A percentile compares a stretch with the other conserved stretches of the same genome.
Conservation (phyloP, 53 echinoderm and acorn worm genomes). For the Henricia sp. region DNA sequence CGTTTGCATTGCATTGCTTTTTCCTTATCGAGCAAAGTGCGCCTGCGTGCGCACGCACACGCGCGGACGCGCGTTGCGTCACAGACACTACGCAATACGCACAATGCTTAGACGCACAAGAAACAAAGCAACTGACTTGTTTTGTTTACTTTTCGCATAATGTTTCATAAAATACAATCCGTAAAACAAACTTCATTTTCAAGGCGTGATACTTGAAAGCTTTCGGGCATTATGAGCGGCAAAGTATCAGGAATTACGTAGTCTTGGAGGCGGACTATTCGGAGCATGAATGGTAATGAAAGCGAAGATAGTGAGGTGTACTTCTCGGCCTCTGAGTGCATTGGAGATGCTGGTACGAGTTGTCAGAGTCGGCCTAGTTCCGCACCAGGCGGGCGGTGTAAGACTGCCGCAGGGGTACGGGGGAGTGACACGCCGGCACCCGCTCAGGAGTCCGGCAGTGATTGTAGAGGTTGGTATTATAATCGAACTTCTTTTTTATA, state of each 20-base stretch:
- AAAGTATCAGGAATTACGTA: neutral
- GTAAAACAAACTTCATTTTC: too few relatives aligned
- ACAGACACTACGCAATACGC: too few relatives aligned
- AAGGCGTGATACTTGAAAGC: neutral
- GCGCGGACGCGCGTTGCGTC: too few relatives aligned
- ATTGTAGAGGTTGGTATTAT: neutral
- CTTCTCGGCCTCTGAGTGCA: conserved; percentile 30
- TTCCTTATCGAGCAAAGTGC: too few relatives aligned
- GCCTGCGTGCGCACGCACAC: too few relatives aligned
- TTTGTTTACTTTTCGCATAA: neutral
- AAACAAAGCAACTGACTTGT: neutral
- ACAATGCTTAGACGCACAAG: conserved; percentile 9
- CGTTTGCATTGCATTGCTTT: too few relatives aligned
- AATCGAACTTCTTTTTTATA: neutral
- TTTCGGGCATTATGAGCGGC: too few relatives aligned
- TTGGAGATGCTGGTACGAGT: too few relatives aligned
- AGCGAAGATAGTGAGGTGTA: conserved; percentile 37
- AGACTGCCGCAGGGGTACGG: neutral
- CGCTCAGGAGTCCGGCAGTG: neutral
- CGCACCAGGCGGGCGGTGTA: neutral
- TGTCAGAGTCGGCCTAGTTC: neutral
- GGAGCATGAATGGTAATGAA: conserved; percentile 2
- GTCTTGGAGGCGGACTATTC: neutral
- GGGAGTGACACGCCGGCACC: neutral
- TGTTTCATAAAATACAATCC: neutral